A percentile compares a stretch with the other conserved stretches of the same genome.
Conservation (phyloP, 2,797 vertebrate genomes). For the Malacoctenus gilli region DNA sequence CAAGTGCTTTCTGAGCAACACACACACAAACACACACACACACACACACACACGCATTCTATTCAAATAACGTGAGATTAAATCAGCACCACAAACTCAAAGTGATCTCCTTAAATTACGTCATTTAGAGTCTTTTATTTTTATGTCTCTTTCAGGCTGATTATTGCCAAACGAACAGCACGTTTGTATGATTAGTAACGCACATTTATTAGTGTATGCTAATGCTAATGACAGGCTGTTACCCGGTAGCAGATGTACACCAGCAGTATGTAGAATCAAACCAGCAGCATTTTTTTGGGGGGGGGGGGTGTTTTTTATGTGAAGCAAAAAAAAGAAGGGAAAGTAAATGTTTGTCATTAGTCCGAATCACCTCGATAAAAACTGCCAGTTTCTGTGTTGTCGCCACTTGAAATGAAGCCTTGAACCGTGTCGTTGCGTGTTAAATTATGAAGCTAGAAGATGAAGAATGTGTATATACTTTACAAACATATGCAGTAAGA, state of each 20-base stretch:
- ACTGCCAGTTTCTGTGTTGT: constrained; percentile 34
- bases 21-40: constrained; percentile 10
- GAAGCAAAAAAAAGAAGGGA: constrained; percentile 24
- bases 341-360: constrained; percentile 10
- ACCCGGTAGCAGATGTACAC: too few species aligned
- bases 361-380: constrained; percentile 24
- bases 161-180: not conserved
- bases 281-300: too few species aligned
- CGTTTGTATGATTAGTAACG: not conserved
- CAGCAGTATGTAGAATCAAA: too few species aligned
- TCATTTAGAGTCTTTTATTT: constrained; percentile 9
- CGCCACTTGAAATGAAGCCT: constrained; percentile 51
- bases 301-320: too few species aligned
- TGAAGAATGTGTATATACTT: constrained; percentile 67
- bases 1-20: constrained; percentile 2
- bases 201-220: not conserved
- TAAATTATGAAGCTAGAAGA: constrained; percentile 74
- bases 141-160: too few species aligned
- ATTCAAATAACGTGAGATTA: constrained; percentile 7
- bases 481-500: constrained; percentile 57
- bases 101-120: not conserved
- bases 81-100: constrained; percentile 2
- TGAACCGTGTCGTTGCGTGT: constrained; percentile 56
- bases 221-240: not conserved
- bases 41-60: constrained; percentile 9